Evolutionary conservation across 2,888 invertebrate genomes (phyloP).

Genomic region (Rotaria magnacalcarata): DNA sequence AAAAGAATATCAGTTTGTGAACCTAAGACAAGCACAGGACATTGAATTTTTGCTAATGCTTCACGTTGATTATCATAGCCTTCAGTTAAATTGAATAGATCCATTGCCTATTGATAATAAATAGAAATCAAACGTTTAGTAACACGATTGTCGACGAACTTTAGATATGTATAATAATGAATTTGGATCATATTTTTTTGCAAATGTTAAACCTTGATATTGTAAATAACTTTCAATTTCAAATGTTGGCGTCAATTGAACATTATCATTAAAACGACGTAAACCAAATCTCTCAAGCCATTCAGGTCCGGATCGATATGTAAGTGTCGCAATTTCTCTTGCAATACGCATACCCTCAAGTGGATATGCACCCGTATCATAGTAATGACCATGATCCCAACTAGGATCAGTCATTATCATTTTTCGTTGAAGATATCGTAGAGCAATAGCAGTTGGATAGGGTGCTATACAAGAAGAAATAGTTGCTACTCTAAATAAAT

Average conservation of each 20-base stretch:
- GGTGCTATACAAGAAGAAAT: constrained; percentile 56
- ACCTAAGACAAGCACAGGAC: constrained; percentile 57
- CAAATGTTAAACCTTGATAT: constrained; percentile 54
- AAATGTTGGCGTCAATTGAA: constrained; percentile 52
- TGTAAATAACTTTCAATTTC: constrained; percentile 58
- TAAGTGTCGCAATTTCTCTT: constrained; percentile 57
- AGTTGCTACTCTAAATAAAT: constrained; percentile 51
- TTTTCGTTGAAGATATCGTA: constrained; percentile 58
- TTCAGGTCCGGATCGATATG: constrained; percentile 58
- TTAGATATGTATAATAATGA: constrained; percentile 58
- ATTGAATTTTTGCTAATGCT: constrained; percentile 51
- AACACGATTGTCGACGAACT: constrained; percentile 48
- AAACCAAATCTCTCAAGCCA: constrained; percentile 57
- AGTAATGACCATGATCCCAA: constrained; percentile 59
- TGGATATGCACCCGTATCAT: constrained; percentile 52
- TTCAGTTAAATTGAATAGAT: constrained; percentile 57
- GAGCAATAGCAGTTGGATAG: constrained; percentile 57
- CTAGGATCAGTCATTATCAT: constrained; percentile 58
- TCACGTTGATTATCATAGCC: constrained; percentile 49
- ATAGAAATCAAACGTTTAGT: too few relatives aligned
- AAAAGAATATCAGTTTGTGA: constrained; percentile 58
- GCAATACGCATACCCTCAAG: constrained; percentile 58
- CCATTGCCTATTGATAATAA: constrained; percentile 54
- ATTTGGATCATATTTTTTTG: constrained; percentile 58
- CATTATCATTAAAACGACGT: constrained; percentile 48